Evolutionary conservation across 2,113 vertebrate genomes (phyloP).

Genomic region (Lethenteron reissneri): DNA sequence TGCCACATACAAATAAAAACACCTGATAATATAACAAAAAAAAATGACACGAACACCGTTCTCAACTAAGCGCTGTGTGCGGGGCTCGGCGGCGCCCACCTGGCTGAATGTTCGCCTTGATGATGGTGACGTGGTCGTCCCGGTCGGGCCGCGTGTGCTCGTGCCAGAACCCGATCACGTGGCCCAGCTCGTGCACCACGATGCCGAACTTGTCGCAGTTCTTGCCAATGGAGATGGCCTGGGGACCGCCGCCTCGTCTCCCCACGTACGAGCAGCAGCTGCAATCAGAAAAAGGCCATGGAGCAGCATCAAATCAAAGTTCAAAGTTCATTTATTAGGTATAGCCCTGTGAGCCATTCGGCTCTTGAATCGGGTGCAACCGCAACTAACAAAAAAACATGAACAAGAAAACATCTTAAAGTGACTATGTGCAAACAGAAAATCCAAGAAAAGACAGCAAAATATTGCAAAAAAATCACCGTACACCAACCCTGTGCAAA

Average conservation of each 20-base stretch:
- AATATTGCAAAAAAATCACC: no score
- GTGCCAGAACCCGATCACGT: constrained; percentile 23
- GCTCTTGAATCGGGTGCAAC: no score
- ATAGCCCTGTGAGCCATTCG: no score
- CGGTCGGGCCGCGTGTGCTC: constrained; percentile 21
- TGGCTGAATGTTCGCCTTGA: constrained; percentile 21
- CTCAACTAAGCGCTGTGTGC: neutral
- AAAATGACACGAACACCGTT: neutral
- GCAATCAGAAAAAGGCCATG: neutral
- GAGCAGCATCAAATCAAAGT: no score
- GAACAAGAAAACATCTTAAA: no score
- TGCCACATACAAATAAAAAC: no score
- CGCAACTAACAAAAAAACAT: no score
- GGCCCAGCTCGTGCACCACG: constrained; percentile 21
- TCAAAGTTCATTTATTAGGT: no score
- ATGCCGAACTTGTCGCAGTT: constrained; percentile 25
- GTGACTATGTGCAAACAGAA: no score
- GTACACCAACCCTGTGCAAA: no score
- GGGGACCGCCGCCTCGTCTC: constrained; percentile 16
- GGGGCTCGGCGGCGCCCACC: constrained; percentile 10
- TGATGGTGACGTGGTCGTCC: constrained; percentile 19
- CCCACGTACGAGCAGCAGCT: constrained; percentile 21
- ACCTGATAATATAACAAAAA: no score
- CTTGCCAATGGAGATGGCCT: constrained; percentile 22
- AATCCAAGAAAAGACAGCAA: no score